These are phyloP conservation scores for Virgularia gustaviana DNA, from an alignment of 92 coral and sea anemone species.

Conservation along the genomic window DNA sequence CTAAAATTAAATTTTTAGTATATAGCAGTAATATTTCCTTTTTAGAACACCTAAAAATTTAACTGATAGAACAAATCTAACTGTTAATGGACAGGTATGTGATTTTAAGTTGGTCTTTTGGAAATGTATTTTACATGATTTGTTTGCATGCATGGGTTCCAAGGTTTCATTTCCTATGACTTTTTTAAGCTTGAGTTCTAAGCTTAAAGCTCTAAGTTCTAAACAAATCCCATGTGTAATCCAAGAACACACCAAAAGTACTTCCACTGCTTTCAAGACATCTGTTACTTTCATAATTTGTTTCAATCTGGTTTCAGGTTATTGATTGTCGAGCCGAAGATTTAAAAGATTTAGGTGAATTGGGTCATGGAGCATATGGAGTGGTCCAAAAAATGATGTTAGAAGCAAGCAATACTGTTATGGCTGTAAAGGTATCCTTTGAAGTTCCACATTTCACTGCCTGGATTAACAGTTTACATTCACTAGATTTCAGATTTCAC, in stretches of 20 bases:
- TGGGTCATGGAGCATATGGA: conserved; percentile 99
- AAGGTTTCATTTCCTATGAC: too few species aligned
- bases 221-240: too few species aligned
- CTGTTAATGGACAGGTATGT: conserved; percentile 86
- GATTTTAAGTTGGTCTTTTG: too few species aligned
- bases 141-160: too few species aligned
- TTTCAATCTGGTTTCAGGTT: conserved; percentile 58
- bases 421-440: conserved; percentile 86
- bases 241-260: neutral
- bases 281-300: neutral
- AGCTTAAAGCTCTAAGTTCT: too few species aligned
- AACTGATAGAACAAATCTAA: conserved; percentile 81
- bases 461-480: neutral
- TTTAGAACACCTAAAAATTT: conserved; percentile 82
- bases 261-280: neutral
- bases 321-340: conserved; percentile 93
- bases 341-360: conserved; percentile 69
- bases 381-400: conserved; percentile 79
- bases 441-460: neutral
- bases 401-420: conserved; percentile 66
- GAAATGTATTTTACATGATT: too few species aligned
- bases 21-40: too few species aligned
- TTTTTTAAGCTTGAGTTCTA: too few species aligned
- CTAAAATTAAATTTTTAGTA: too few species aligned
- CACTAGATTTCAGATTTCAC: neutral